Evolutionary conservation across 2,113 vertebrate species (phyloP).

Genomic region (Rhadina sibilatrix): DNA sequence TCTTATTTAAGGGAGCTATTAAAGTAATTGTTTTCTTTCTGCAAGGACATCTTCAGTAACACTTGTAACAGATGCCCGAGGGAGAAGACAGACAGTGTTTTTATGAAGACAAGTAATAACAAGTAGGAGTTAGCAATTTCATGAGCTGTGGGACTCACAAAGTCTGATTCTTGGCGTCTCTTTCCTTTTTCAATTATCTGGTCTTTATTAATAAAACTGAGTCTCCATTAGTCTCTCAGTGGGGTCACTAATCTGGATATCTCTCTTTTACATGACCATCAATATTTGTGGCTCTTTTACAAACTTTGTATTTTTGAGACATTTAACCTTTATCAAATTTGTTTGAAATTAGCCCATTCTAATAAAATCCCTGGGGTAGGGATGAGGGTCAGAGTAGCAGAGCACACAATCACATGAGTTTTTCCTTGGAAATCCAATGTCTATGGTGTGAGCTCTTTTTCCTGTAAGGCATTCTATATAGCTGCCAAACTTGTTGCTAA

Average conservation of each 20-base stretch:
- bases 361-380: neutral
- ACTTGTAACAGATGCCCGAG: neutral
- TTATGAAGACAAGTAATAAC: conserved; percentile 20
- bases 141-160: rapidly evolving
- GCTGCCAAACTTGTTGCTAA: conserved; percentile 30
- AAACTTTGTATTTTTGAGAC: neutral
- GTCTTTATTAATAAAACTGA: neutral
- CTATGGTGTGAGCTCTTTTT: neutral
- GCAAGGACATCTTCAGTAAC: conserved; percentile 5
- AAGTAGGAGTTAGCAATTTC: conserved; percentile 16
- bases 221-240: neutral
- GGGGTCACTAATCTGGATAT: neutral
- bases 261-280: neutral
- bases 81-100: neutral
- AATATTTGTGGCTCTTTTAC: neutral
- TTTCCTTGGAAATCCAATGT: neutral
- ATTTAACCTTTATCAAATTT: neutral
- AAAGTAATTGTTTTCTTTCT: conserved; percentile 29
- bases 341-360: neutral
- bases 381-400: neutral
- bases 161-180: neutral
- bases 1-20: conserved; percentile 26
- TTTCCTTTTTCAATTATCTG: neutral
- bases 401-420: neutral
- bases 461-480: conserved; percentile 1